Evolutionary conservation across 1,140 invertebrate species (phyloP), one percentile per base, ranked within the genome.

Genomic region (Ceratina calcarata): DNA sequence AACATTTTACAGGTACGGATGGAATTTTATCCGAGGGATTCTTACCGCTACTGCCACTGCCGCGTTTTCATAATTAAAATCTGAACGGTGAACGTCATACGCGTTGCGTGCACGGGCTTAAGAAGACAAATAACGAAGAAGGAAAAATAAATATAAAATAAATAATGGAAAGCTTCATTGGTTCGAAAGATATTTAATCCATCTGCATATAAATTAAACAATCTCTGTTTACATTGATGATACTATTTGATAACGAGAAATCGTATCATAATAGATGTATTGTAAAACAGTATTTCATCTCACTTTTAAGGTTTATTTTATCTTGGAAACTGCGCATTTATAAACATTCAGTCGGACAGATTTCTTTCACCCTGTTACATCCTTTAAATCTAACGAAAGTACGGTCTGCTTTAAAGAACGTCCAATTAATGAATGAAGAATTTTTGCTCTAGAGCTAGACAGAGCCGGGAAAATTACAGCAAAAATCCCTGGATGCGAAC

Each of bases 11-110:
- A 72, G 81, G 57, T 80, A 79, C 68, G 55, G n/a, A 80, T 55
- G 61, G 78, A 88, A 86, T 82, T 88, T 89, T 75, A 83, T 84
- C 72, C 80, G 69, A 77, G 74, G 67, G 24, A 61, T 18, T 58
- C 58, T 62, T 20, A 74, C 20, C 22, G 16, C 16, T 73, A 57
- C 16, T 51, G 57, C 7, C 73, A 20, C 55, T 64, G 27, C 64
- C 62, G 37, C 10, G 3, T 45, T 45, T 45, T 45, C 37, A 45
- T 45, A 45, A 45, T 45, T 45, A 45, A 32, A 32, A 45, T 45
- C 37, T 10, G 37, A 45, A 45, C 37, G 37, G 37, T 10, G 37
- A 45, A 45, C 37, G 37, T 45, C 37, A 45, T 10, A 58, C 58
- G 24, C 24, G n/a, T n/a, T 65, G 27, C 37, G 8, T 45, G 8